A percentile compares a stretch with the other conserved stretches of the same genome.
Conservation (phyloP, 1,140 invertebrate species). For the Macrotrachela quadricornifera region DNA sequence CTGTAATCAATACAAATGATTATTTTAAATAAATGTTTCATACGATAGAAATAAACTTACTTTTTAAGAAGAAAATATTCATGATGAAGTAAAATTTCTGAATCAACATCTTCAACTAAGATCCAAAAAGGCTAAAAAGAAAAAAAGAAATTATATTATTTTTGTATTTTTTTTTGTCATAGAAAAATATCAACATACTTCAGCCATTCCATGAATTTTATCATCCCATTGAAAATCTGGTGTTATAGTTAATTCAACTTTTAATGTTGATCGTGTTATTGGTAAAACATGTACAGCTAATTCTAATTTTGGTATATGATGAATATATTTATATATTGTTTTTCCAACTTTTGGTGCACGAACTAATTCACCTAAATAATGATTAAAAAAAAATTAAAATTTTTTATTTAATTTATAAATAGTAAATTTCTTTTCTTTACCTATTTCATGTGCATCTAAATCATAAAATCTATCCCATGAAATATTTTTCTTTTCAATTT, state of each 20-base stretch:
- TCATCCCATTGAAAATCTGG: conserved; percentile 99
- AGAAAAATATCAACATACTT: conserved; percentile 30
- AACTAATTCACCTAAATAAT: conserved; percentile 47
- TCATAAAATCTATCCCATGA: conserved; percentile 58
- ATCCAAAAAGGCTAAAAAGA: conserved; percentile 58
- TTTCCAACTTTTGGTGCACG: conserved; percentile 86
- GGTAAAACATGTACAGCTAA: conserved; percentile 88
- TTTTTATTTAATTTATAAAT: too few relatives aligned
- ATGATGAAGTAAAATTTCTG: conserved; percentile 73
- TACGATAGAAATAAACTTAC: too few relatives aligned
- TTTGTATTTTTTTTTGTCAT: too few relatives aligned
- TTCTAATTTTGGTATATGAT: conserved; percentile 85
- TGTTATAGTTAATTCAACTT: conserved; percentile 89
- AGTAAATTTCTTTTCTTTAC: conserved; percentile 19
- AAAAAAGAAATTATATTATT: too few relatives aligned
- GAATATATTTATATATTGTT: conserved; percentile 87
- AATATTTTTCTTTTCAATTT: conserved; percentile 78
- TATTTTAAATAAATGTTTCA: too few relatives aligned
- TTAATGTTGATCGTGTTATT: conserved; percentile 73
- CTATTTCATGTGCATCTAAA: conserved; percentile 84
- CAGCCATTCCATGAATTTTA: conserved; percentile 47
- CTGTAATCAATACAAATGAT: too few relatives aligned
- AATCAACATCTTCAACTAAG: conserved; percentile 89
- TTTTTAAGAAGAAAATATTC: conserved; percentile 86
- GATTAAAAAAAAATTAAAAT: too few relatives aligned